Evolutionary conservation across 2,888 invertebrate genomes (phyloP), one percentile per base, ranked within the genome.

Genomic region (Uloborus plumipes): DNA sequence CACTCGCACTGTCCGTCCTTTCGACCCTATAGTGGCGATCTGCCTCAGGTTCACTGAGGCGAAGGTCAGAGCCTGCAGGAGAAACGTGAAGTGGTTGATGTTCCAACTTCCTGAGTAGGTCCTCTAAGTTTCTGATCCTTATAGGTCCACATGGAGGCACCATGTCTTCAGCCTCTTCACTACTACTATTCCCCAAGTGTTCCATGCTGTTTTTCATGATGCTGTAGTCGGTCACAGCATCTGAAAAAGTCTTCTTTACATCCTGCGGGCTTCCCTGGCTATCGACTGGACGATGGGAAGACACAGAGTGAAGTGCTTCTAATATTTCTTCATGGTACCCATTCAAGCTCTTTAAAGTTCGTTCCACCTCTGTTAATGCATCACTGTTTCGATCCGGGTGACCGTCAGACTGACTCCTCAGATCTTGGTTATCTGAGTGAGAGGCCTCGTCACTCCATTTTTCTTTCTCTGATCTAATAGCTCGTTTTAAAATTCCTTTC

Each of bases 251-350:
- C 87, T 93, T 92, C 80, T 93, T 90, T 22, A 59, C 22, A 87
- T 93, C 91, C 86, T 94, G 94, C 87, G 94, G 93, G 87, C 92
- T 93, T 71, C 92, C 89, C 50, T 93, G 91, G 86, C 92, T 92
- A 72, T 88, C 86, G 80, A 92, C 91, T 70, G 92, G 92, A 47
- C 84, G 84, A 69, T 85, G 84, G 59, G 79, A 84, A 70, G 80
- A 80, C 51, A 79, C 86, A 31, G 85, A 72, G 86, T 95, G 93
- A 87, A 97, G 90, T n/a, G 95, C 96, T 89, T 95, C 95, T 86
- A 97, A 91, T 87, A 97, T 94, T 88, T 95, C 95, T 88, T 96
- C 96, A 89, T 96, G 96, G 90, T 97, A 97, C 59, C 96, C 96
- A 88, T 96, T 95, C 61, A 96, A 91, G 84, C 94, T 94, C 91